A percentile compares a stretch with the other conserved stretches of the same genome.
These are phyloP conservation scores for Halcyon malimbica DNA, from an alignment of 2,113 vertebrate species.

Conservation along the genomic window DNA sequence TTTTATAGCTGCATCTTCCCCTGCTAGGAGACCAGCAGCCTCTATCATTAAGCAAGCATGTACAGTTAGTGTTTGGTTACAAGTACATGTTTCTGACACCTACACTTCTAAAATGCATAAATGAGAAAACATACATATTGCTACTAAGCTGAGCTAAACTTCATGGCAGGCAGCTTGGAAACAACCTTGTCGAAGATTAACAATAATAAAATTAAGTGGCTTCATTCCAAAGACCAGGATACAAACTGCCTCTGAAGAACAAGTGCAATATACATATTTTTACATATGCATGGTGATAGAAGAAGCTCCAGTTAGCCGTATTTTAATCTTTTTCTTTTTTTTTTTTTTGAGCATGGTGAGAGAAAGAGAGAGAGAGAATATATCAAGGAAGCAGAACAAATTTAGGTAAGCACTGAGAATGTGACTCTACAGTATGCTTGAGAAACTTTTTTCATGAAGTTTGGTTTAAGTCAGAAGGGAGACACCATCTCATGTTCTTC, in stretches of 20 bases:
- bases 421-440: not conserved
- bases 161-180: not conserved
- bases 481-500: not conserved
- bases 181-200: not conserved
- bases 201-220: not conserved
- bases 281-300: not conserved
- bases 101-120: not conserved
- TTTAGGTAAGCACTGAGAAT: not conserved
- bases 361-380: not conserved
- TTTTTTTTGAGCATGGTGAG: not conserved
- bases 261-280: not conserved
- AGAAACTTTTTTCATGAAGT: not conserved
- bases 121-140: not conserved
- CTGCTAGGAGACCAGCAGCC: not conserved
- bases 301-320: not conserved
- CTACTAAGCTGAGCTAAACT: not conserved
- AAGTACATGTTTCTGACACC: not conserved
- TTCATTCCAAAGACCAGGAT: not conserved
- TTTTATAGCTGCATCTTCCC: not conserved
- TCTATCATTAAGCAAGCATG: not conserved
- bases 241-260: not conserved
- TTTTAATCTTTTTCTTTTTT: not conserved
- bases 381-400: not conserved
- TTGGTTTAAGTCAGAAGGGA: not conserved
- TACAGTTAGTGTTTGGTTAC: no score